Percentiles rank a stretch among this genome's conserved stretches.
phyloP scores from a whole-genome alignment of 1,140 invertebrate genomes.

The Chionoecetes opilio region DNA sequence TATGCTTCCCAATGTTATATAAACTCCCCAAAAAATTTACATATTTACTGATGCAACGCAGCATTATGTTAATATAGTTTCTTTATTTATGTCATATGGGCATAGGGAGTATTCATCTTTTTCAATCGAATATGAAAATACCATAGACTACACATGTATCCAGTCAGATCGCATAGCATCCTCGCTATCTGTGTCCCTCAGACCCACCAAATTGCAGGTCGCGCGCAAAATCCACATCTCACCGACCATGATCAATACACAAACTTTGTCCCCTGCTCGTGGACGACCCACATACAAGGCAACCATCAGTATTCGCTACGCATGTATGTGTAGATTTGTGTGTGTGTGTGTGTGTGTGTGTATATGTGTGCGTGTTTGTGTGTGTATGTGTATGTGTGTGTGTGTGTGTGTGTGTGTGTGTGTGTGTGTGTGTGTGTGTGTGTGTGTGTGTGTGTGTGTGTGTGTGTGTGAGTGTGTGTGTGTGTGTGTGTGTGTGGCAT shows the following conservation, averaged over 20 bases:
- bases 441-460: slow-evolving; percentile 18
- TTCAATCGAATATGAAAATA: too few relatives aligned
- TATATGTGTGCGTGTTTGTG: neutral
- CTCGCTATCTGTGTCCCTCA: neutral
- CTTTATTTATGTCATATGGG: too few relatives aligned
- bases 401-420: slow-evolving; percentile 23
- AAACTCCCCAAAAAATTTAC: too few relatives aligned
- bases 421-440: neutral
- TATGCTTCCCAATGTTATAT: too few relatives aligned
- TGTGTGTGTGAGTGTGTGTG: slow-evolving; percentile 19
- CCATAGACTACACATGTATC: too few relatives aligned
- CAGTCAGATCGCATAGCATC: too few relatives aligned
- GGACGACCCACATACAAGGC: neutral
- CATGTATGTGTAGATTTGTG: neutral
- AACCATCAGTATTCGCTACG: neutral
- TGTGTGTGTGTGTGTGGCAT: too few relatives aligned
- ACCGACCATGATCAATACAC: neutral
- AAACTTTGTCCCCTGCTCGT: neutral
- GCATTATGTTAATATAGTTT: too few relatives aligned
- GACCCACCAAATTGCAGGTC: neutral
- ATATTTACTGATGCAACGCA: too few relatives aligned
- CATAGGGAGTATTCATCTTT: too few relatives aligned
- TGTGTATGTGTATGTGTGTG: neutral
- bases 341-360: slow-evolving; percentile 21
- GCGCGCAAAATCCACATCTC: neutral